Conservation (phyloP, 1,140 invertebrate species). For the Calliopsis andreniformis region DNA sequence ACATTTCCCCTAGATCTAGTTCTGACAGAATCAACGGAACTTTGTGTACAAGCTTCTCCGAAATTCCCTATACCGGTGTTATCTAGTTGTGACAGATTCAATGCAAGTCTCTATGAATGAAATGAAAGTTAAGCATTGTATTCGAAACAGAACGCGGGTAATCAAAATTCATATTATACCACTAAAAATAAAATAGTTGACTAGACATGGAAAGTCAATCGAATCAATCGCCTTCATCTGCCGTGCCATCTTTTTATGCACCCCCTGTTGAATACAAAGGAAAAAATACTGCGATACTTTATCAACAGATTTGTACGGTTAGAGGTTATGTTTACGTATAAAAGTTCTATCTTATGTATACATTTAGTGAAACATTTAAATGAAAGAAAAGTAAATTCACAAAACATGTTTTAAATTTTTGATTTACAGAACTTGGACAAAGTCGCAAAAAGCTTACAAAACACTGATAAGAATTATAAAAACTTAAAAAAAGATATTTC, state of each 20-base stretch:
- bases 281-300: not conserved
- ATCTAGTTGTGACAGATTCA: too few relatives aligned
- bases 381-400: not conserved
- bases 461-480: slow-evolving; percentile 13
- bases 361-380: not conserved
- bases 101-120: too few relatives aligned
- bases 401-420: not conserved
- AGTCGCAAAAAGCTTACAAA: not conserved
- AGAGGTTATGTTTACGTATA: slow-evolving; percentile 35
- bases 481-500: not conserved
- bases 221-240: too few relatives aligned
- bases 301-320: slow-evolving; percentile 26
- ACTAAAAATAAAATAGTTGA: too few relatives aligned
- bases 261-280: not conserved
- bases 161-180: too few relatives aligned
- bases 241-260: slow-evolving; percentile 7
- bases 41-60: too few relatives aligned
- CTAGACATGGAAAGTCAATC: too few relatives aligned
- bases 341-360: not conserved
- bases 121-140: too few relatives aligned
- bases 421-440: slow-evolving; percentile 23
- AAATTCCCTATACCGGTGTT: too few relatives aligned
- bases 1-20: too few relatives aligned
- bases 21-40: too few relatives aligned
- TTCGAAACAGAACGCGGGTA: too few relatives aligned